Percentiles rank a stretch among this genome's conserved stretches.
Conservation (phyloP, 2,888 invertebrate genomes). For the Dolichopus griseipennis region DNA sequence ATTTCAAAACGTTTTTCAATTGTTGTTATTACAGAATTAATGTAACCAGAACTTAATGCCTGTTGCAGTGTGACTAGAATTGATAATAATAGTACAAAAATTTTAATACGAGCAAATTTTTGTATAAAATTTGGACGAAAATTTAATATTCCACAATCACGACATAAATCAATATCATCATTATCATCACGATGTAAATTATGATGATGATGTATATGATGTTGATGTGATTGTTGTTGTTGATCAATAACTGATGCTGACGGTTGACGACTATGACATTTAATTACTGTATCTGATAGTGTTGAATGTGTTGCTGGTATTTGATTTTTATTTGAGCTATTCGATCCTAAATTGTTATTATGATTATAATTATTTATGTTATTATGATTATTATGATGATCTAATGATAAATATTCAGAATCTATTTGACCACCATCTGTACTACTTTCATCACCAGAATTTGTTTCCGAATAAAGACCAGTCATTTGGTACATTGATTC, state of each 20-base stretch:
- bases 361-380: conserved; percentile 24
- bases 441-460: conserved; percentile 49
- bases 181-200: conserved; percentile 42
- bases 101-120: conserved; percentile 83
- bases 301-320: conserved; percentile 2
- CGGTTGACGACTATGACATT: conserved; percentile 76
- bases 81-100: conserved; percentile 80
- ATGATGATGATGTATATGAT: conserved; percentile 18
- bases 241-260: conserved; percentile 65
- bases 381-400: conserved; percentile 42
- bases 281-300: conserved; percentile 41
- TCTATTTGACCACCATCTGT: conserved; percentile 33
- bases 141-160: conserved; percentile 80
- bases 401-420: conserved; percentile 37
- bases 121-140: conserved; percentile 81
- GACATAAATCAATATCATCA: conserved; percentile 58
- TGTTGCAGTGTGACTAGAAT: conserved; percentile 85
- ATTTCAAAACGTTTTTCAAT: conserved; percentile 93
- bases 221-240: conserved; percentile 53
- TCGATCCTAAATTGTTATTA: conserved; percentile 24
- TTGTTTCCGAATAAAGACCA: conserved; percentile 68
- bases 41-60: conserved; percentile 83
- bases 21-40: conserved; percentile 92
- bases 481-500: conserved; percentile 87
- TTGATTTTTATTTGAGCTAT: not conserved